Percentiles rank a stretch among this genome's conserved stretches.
Conservation (phyloP, 2,797 vertebrate genomes). For the Remorina albescens region DNA sequence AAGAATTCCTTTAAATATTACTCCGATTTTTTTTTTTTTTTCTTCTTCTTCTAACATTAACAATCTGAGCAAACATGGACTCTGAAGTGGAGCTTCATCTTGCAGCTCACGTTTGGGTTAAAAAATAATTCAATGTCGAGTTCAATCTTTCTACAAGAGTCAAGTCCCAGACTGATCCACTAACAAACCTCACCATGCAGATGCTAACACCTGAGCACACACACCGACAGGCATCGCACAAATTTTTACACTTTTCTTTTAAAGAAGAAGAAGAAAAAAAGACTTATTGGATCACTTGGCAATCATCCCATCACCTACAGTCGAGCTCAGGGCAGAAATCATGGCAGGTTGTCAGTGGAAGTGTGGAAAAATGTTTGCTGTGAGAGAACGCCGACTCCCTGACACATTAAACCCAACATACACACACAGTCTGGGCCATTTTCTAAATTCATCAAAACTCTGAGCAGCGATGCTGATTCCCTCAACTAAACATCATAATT, state of each 20-base stretch:
- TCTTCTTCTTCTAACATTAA: constrained; percentile 12
- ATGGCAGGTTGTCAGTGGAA: constrained; percentile 62
- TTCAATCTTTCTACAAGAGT: constrained; percentile 25
- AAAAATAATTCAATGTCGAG: not conserved
- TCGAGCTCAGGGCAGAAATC: constrained; percentile 59
- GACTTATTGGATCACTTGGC: constrained; percentile 51
- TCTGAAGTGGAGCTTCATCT: constrained; percentile 25
- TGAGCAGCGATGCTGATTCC: constrained; percentile 47
- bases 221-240: constrained; percentile 38
- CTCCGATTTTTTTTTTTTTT: not conserved
- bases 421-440: constrained; percentile 44
- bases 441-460: constrained; percentile 62
- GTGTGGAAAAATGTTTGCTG: constrained; percentile 61
- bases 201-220: constrained; percentile 18
- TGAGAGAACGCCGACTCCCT: constrained; percentile 47
- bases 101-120: constrained; percentile 21
- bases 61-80: constrained; percentile 18
- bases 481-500: constrained; percentile 58
- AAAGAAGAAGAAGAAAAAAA: constrained; percentile 2
- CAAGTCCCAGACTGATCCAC: not conserved
- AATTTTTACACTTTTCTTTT: constrained; percentile 40
- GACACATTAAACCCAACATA: constrained; percentile 61
- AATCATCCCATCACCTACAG: constrained; percentile 57
- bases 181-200: constrained; percentile 18
- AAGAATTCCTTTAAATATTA: not conserved